phyloP scores from a whole-genome alignment of 1,140 invertebrate species.

The Parasteatoda tepidariorum region DNA sequence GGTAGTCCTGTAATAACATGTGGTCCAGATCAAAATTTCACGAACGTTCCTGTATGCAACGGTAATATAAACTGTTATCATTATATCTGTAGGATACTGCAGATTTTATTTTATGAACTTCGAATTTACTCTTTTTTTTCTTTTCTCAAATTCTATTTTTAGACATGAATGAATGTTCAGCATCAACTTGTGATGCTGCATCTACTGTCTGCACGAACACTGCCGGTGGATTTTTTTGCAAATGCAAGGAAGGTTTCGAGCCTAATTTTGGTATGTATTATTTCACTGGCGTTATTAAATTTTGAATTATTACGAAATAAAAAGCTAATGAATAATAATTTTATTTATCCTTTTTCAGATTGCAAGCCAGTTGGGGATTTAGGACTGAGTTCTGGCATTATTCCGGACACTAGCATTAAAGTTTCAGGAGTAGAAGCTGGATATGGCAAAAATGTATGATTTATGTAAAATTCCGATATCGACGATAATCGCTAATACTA shows the following conservation, averaged over 20 bases:
- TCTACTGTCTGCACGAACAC: slow-evolving; percentile 93
- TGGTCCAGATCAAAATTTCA: slow-evolving; percentile 85
- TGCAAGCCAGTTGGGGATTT: slow-evolving; percentile 89
- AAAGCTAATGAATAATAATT: too few species aligned
- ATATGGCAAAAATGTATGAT: slow-evolving; percentile 81
- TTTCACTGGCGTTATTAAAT: too few species aligned
- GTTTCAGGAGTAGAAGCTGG: slow-evolving; percentile 85
- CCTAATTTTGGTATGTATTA: slow-evolving; percentile 77
- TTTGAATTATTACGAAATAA: too few species aligned
- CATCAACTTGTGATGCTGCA: slow-evolving; percentile 84
- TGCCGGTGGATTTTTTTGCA: slow-evolving; percentile 90
- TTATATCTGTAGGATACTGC: too few species aligned
- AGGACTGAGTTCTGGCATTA: slow-evolving; percentile 87
- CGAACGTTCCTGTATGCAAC: slow-evolving; percentile 86
- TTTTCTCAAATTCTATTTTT: slow-evolving; percentile 2
- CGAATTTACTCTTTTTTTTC: too few species aligned
- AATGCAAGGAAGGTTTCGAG: slow-evolving; percentile 85
- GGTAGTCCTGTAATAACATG: slow-evolving; percentile 91
- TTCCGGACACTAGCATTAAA: slow-evolving; percentile 88
- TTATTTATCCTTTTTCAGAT: slow-evolving; percentile 71
- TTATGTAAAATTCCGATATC: too few species aligned
- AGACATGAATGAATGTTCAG: slow-evolving; percentile 94
- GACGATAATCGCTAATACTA: too few species aligned
- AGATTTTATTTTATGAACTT: too few species aligned
- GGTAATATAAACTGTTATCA: slow-evolving; percentile 67